Base-by-base conservation (phyloP, 2,888 invertebrate species). In the Macrosiphum euphorbiae region DNA sequence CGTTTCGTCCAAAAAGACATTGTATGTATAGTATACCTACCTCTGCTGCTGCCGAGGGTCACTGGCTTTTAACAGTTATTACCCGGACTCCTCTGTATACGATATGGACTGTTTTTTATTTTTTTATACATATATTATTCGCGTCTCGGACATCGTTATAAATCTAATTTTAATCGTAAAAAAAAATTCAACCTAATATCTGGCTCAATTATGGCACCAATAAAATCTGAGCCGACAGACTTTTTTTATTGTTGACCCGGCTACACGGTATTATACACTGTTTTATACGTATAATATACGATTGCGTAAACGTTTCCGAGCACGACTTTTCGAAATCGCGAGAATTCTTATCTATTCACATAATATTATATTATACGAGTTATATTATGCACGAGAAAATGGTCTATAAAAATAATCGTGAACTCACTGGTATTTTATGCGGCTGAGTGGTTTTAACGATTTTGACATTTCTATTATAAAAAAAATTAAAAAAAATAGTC, bases 141-240 rank as follows among this genome's bases (percentile, higher is more conserved):
- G 92, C 92, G 86, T 92, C 50, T 52, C 50, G 11, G n/a, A 78
- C 88, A 78, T 87, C 52, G 88, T 88, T 88, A 78, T 92, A 92
- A 92, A 92, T 92, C 88, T 92, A 92, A 88, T 88, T 92, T 92
- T 44, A 88, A 88, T 92, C 88, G 67, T 92, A 88, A 92, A 92
- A 92, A 92, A 88, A 88, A 67, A 92, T 41, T 26, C 92, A 28
- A 92, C 52, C 88, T 52, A 92, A 92, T 92, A 92, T 52, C 67
- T n/a, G 11, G 11, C 87, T 88, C 88, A 52, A 92, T 92, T 92
- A 92, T 50, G 35, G 92, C 41, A 88, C 67, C 88, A 92, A 92
- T 92, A 92, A 92, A 92, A 92, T 92, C 88, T 52, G 88, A 67
- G 67, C 67, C 67, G 92, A 52, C 50, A 13, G 35, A 52, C 26